Evolutionary conservation across 2,797 vertebrate species (phyloP).

Genomic region (Cynodonichthys magdalenae): DNA sequence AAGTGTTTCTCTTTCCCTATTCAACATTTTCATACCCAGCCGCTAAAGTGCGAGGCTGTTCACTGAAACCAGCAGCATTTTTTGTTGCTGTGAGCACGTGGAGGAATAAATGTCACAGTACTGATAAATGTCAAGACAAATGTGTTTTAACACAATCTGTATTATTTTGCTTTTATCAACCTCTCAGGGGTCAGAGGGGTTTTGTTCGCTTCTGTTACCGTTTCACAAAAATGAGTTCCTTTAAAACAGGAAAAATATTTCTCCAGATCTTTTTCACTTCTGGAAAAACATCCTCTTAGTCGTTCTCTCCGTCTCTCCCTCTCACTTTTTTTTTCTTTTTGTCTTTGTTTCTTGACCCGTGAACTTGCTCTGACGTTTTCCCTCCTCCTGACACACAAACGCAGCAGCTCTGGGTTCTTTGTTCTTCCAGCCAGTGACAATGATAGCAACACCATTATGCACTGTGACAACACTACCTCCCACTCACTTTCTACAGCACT

Average conservation of each 20-base stretch:
- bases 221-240: neutral
- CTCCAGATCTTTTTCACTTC: conserved; percentile 14
- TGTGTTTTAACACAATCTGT: conserved; percentile 26
- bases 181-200: conserved; percentile 11
- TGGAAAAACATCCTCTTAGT: conserved; percentile 1
- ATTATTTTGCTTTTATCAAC: conserved; percentile 22
- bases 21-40: neutral
- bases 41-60: neutral
- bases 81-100: conserved; percentile 1
- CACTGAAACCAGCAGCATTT: conserved; percentile 8
- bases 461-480: conserved; percentile 69
- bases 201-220: conserved; percentile 13
- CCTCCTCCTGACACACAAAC: conserved; percentile 9
- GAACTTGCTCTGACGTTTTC: conserved; percentile 37
- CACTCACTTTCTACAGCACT: conserved; percentile 49
- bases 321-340: neutral
- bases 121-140: conserved; percentile 46
- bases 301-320: conserved; percentile 5
- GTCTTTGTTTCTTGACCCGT: conserved; percentile 42
- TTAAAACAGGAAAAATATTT: conserved; percentile 27
- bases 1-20: conserved; percentile 18
- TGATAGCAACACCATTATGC: conserved; percentile 64
- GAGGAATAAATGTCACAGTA: conserved; percentile 19
- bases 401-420: conserved; percentile 36
- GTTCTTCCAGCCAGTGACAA: conserved; percentile 54